Evolutionary conservation across 2,797 vertebrate species (phyloP), one percentile per base, ranked within the genome.

Genomic region (Parambassis ranga): DNA sequence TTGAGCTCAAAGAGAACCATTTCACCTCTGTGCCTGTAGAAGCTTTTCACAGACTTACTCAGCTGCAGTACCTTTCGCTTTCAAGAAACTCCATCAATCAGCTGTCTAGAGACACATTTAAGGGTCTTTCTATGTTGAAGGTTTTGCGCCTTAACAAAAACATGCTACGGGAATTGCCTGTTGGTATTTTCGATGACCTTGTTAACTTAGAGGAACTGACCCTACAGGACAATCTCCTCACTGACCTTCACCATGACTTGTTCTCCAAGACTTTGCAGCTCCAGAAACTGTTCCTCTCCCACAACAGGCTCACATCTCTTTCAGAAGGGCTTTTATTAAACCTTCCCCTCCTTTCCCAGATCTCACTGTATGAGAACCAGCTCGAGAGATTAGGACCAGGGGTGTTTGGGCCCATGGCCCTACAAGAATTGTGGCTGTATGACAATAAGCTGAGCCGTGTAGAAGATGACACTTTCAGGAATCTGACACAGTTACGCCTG

Each of bases 351-450:
- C 92, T 99, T 1, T 75, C 75, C 44, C 91, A 92, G 14, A 92
- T 99, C 30, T 94, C 95, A 0, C 88, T 99, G 46, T 94, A 94
- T 0, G 90, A 92, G 57, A 99, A 99, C 65, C 83, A 86, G 23
- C 77, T 99, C 48, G 87, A 85, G 57, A 92, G 86, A 70, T 81
- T 98, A 43, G 81, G 77, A 3, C 89, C 92, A 0, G 77, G 92
- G 0, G 76, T 93, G 37, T 98, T 98, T 1, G 96, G 96, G 27
- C 91, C 93, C 22, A 93, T 89, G 92, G 80, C 80, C 3, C 73
- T 99, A 42, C 55, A 75, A 4, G 91, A 98, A 50, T 88, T 99
- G 15, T 97, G 95, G 96, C 89, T 99, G 2, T 96, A 97, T 0
- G 94, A 97, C 52, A 99, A 99, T 22, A 93, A 90, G 52, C 84